Evolutionary conservation across 2,888 invertebrate genomes (phyloP), one percentile per base, ranked within the genome.

Genomic region (Melipona beecheii): DNA sequence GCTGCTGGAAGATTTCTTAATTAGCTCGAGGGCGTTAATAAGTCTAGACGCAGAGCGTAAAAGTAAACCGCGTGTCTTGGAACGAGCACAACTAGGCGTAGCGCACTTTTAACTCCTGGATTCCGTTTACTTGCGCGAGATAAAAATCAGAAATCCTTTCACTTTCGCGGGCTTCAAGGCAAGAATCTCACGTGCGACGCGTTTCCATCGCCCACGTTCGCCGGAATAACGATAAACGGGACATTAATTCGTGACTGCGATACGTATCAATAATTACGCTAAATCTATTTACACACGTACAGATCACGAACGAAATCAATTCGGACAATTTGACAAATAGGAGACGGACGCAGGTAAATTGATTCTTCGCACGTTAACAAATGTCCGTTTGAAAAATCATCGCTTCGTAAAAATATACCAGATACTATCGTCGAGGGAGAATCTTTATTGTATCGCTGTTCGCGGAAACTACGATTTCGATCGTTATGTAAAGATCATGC

Each of bases 151-250:
- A 75, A 86, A 87, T 88, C 92, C 92, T 93, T 93, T 93, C 92
- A 92, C 93, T 92, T 92, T 90, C 89, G 81, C 89, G 86, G 81
- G 83, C 90, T 92, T 91, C 92, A 93, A 92, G 92, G 92, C 91
- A 78, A 91, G 86, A 83, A 87, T 87, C 77, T 82, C 81, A 87
- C 83, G 78, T 75, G 75, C 66, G 81, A 75, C 81, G 79, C 81
- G 84, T 78, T 84, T 73, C 77, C 78, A 75, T 72, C 77, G 77
- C 75, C 72, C 60, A 75, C 73, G 43, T 36, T 75, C 21, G 36
- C n/a, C 49, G 27, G 49, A 49, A 62, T 56, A 65, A 72, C 73
- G 58, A 54, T 75, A 27, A 71, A 74, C 64, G 36, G 0, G 49
- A 75, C 49, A n/a, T n/a, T n/a, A 58, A 71, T 68, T 58, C 56